These are phyloP conservation scores for Fundulus diaphanus DNA, from an alignment of 2,797 vertebrate genomes.

Conservation along the genomic window DNA sequence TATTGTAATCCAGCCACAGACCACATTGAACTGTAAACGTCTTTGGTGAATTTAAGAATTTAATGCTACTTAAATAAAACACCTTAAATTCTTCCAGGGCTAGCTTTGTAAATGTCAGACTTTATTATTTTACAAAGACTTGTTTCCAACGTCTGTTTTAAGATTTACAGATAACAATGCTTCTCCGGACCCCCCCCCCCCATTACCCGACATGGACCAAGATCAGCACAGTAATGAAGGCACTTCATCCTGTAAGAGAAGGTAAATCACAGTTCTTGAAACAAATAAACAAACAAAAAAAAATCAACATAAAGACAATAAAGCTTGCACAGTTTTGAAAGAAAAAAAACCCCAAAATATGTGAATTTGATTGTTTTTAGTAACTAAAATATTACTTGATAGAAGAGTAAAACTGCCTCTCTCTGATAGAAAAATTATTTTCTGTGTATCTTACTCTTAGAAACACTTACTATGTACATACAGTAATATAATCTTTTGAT, in stretches of 20 bases:
- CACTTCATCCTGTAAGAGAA: slow-evolving; percentile 94
- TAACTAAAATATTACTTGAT: slow-evolving; percentile 80
- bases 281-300: slow-evolving; percentile 76
- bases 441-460: slow-evolving; percentile 69
- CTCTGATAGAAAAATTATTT: slow-evolving; percentile 78
- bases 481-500: slow-evolving; percentile 64
- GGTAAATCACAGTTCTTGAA: slow-evolving; percentile 87
- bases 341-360: slow-evolving; percentile 30
- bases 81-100: slow-evolving; percentile 27
- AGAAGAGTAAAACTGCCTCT: slow-evolving; percentile 75
- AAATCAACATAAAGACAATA: slow-evolving; percentile 46
- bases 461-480: slow-evolving; percentile 79
- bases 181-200: slow-evolving; percentile 25
- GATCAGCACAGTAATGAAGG: slow-evolving; percentile 90
- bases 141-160: slow-evolving; percentile 42
- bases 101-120: slow-evolving; percentile 16
- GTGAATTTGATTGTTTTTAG: slow-evolving; percentile 62
- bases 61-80: slow-evolving; percentile 53
- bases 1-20: slow-evolving; percentile 30
- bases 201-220: slow-evolving; percentile 46
- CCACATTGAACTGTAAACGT: slow-evolving; percentile 60
- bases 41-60: slow-evolving; percentile 63
- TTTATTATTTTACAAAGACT: slow-evolving; percentile 30
- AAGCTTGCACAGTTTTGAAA: slow-evolving; percentile 39
- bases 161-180: slow-evolving; percentile 26